These are phyloP conservation scores for Lacerta agilis DNA, from an alignment of 2,797 vertebrate genomes.

Conservation along the genomic window DNA sequence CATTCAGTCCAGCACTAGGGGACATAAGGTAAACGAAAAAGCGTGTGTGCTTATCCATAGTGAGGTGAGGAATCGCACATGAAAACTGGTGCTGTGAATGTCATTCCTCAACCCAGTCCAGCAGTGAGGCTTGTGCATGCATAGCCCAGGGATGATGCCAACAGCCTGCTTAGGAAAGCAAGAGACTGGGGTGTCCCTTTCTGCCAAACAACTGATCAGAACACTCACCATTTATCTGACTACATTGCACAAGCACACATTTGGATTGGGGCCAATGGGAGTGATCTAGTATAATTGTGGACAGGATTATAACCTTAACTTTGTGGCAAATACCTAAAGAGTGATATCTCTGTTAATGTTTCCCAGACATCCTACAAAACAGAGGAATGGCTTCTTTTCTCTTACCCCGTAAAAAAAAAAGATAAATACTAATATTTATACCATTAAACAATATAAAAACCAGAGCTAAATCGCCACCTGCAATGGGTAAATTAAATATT, in stretches of 20 bases:
- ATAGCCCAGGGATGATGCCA: background rate
- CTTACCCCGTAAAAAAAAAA: conserved; percentile 40
- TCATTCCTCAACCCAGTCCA: background rate
- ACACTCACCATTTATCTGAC: background rate
- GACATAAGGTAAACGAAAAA: no score
- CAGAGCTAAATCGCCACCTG: conserved; percentile 77
- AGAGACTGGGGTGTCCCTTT: background rate
- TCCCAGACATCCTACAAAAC: conserved; percentile 25
- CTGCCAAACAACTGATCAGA: background rate
- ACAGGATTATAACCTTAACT: background rate
- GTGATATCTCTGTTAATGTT: conserved; percentile 12
- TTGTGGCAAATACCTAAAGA: background rate
- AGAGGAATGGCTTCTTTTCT: conserved; percentile 23
- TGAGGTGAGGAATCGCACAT: background rate
- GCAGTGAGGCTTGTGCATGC: background rate
- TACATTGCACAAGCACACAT: no score
- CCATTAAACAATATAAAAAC: conserved; percentile 53
- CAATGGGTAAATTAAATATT: conserved; percentile 88
- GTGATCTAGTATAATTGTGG: no score
- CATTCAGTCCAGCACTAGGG: background rate
- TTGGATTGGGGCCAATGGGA: background rate
- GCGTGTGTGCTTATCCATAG: background rate
- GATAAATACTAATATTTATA: conserved; percentile 64
- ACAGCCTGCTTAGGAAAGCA: background rate
- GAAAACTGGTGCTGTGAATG: background rate